Conservation (phyloP, 2,797 vertebrate species). For the Chrosomus eos region DNA sequence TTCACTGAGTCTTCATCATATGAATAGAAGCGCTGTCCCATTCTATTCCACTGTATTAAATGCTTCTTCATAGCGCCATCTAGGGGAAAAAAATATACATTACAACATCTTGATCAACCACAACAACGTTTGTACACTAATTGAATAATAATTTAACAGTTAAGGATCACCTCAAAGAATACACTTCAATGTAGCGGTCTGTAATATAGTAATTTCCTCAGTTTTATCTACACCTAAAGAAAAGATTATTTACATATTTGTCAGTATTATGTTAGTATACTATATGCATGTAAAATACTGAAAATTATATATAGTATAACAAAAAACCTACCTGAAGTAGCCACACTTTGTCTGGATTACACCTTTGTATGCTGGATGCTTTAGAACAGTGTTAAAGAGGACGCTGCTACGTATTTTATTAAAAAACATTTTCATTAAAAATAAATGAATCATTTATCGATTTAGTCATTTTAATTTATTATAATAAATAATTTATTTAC, state of each 20-base stretch:
- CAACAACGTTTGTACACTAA: background rate
- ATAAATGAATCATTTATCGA: background rate
- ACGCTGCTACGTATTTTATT: no score
- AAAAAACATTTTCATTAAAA: no score
- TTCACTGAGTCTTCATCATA: background rate
- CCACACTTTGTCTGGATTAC: background rate
- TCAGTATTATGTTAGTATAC: background rate
- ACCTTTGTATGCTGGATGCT: background rate
- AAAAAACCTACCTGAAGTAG: conserved; percentile 5
- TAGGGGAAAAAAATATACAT: conserved; percentile 1
- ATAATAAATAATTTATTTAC: background rate
- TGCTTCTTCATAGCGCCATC: conserved; percentile 34
- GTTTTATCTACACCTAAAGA: background rate
- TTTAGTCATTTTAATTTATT: background rate
- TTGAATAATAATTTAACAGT: no score
- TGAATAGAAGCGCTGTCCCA: background rate
- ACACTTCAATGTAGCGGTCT: background rate
- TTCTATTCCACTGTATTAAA: background rate
- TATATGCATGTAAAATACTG: background rate
- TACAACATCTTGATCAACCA: background rate
- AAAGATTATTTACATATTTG: background rate
- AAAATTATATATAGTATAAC: background rate
- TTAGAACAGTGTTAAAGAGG: background rate
- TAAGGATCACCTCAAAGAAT: background rate
- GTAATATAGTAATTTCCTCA: background rate